Conservation (phyloP, 2,797 vertebrate species). For the Chelmon rostratus region DNA sequence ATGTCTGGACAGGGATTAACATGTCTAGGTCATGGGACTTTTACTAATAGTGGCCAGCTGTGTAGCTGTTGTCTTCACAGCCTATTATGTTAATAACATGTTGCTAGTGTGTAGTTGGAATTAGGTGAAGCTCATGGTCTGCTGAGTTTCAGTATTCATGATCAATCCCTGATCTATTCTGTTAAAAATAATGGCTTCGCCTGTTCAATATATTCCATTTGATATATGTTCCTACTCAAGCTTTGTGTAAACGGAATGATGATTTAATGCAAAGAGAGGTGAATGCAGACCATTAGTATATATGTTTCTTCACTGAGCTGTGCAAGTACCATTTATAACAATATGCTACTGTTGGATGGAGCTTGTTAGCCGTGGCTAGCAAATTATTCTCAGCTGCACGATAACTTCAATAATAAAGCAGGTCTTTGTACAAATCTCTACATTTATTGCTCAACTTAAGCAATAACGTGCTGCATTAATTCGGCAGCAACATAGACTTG, state of each 20-base stretch:
- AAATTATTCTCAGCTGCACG: conserved; percentile 47
- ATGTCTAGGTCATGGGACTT: conserved; percentile 82
- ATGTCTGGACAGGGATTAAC: conserved; percentile 83
- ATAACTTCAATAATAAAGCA: conserved; percentile 39
- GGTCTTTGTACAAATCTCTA: conserved; percentile 19
- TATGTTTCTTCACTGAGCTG: conserved; percentile 40
- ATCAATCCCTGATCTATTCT: conserved; percentile 19
- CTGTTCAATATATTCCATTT: background rate
- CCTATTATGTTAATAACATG: conserved; percentile 36
- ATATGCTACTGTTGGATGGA: conserved; percentile 21
- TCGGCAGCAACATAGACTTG: background rate
- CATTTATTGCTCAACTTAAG: conserved; percentile 27
- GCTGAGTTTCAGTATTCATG: background rate
- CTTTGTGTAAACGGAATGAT: conserved; percentile 4
- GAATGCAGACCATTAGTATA: conserved; percentile 38
- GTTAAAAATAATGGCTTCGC: background rate
- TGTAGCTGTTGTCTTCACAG: conserved; percentile 49
- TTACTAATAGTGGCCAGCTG: conserved; percentile 76
- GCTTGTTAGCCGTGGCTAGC: conserved; percentile 48
- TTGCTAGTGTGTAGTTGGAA: conserved; percentile 17
- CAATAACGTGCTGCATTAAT: conserved; percentile 36
- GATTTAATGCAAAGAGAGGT: conserved; percentile 9
- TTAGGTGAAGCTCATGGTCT: conserved; percentile 11
- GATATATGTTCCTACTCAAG: background rate
- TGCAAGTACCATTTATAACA: conserved; percentile 46